Evolutionary conservation across 2,113 vertebrate genomes (phyloP).

Genomic region (Sturnira hondurensis): DNA sequence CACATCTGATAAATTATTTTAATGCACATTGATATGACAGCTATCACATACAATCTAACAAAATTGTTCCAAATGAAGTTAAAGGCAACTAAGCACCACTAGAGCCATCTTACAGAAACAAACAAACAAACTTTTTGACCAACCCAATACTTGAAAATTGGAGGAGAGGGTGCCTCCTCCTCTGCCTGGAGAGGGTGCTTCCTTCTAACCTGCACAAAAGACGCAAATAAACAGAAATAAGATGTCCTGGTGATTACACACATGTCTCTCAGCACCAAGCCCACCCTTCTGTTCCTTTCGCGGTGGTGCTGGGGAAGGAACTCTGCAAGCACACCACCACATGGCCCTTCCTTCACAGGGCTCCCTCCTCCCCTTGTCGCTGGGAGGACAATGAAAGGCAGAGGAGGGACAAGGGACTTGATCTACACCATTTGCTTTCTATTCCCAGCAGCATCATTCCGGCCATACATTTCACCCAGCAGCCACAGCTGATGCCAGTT

Average conservation of each 20-base stretch:
- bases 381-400: not conserved
- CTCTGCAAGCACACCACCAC: not conserved
- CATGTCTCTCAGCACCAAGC: not conserved
- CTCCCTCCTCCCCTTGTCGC: not conserved
- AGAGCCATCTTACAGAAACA: too few relatives aligned
- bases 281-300: not conserved
- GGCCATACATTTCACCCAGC: not conserved
- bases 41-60: too few relatives aligned
- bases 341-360: not conserved
- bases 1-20: too few relatives aligned
- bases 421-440: not conserved
- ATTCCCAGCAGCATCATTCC: not conserved
- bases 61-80: too few relatives aligned
- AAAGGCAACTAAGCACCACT: too few relatives aligned
- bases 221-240: not conserved
- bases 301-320: not conserved
- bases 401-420: not conserved
- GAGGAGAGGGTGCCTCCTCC: not conserved
- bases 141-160: not conserved
- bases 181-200: not conserved
- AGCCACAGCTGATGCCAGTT: not conserved
- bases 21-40: too few relatives aligned
- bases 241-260: too few relatives aligned
- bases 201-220: not conserved
- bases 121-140: too few relatives aligned